Base-by-base conservation (phyloP, 1,140 invertebrate species). In the Pseudomyrmex cubaensis region DNA sequence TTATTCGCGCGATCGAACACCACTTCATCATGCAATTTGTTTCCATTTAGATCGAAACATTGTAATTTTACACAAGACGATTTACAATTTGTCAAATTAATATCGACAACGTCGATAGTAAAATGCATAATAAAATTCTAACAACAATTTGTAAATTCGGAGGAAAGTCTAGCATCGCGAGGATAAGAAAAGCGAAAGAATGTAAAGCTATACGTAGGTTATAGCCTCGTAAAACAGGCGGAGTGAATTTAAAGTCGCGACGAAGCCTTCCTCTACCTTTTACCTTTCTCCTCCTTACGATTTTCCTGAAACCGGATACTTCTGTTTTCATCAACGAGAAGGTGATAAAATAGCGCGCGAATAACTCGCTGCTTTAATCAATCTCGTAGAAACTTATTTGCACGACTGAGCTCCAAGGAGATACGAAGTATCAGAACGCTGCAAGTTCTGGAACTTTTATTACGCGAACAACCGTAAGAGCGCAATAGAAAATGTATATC, bases 171-270 rank as follows among this genome's bases (percentile, higher is more conserved):
- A n/a, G 25, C 59, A 72, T 66, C 44, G 5, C 17, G 25, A 25
- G 22, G 46, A 64, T 22, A 63, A 69, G 46, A 70, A 78, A 52
- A 62, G 46, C 35, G n/a, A 78, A 22, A 9, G 10, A 50, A 52
- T 54, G 48, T 2, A 35, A 75, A 64, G 46, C 22, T 35, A 17
- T 63, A 54, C 54, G 17, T 17, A 8, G n/a, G 70, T 83, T 87
- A 86, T 52, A 54, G 85, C 64, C 76, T 90, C 84, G 89, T 89
- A 87, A 90, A 88, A 78, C 85, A 73, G 72, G 63, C 69, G 62
- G 62, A 90, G 87, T 86, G 88, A 85, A 87, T 86, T 90, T 89
- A 74, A 82, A 89, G 75, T 76, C 59, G 61, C 76, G 69, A 69
- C 64, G 70, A 86, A 61, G 61, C 75, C 12, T 17, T 35, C 15